phyloP scores from a whole-genome alignment of 2,888 invertebrate genomes.

The Drosophila testacea region DNA sequence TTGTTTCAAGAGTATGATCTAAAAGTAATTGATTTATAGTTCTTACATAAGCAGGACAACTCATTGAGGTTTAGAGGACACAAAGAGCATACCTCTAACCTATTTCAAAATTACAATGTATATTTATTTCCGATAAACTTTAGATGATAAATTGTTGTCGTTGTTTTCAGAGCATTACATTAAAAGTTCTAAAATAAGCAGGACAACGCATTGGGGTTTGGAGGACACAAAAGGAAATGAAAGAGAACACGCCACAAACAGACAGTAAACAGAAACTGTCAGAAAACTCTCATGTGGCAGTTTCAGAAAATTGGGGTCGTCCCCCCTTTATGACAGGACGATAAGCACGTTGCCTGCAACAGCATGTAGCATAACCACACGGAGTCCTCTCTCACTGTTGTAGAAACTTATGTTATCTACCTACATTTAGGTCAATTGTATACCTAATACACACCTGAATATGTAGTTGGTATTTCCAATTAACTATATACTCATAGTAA shows the following conservation, averaged over 20 bases:
- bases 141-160: too few species aligned
- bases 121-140: too few species aligned
- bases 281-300: neutral
- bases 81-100: too few species aligned
- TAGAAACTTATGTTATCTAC: neutral
- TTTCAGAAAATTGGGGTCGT: neutral
- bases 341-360: neutral
- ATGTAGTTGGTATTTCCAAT: neutral
- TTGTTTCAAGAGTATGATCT: too few species aligned
- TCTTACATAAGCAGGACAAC: neutral
- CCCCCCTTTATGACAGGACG: conserved; percentile 4
- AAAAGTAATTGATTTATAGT: neutral
- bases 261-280: conserved; percentile 4
- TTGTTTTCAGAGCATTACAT: too few species aligned
- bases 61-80: too few species aligned
- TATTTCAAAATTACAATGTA: too few species aligned
- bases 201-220: neutral
- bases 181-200: too few species aligned
- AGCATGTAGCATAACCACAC: neutral
- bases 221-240: neutral
- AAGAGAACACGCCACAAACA: conserved; percentile 6
- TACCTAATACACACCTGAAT: conserved; percentile 2
- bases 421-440: conserved; percentile 3
- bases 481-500: neutral
- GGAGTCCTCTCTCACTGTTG: neutral